phyloP scores from a whole-genome alignment of 2,888 invertebrate genomes.

The Macrosoma leucophasiata region DNA sequence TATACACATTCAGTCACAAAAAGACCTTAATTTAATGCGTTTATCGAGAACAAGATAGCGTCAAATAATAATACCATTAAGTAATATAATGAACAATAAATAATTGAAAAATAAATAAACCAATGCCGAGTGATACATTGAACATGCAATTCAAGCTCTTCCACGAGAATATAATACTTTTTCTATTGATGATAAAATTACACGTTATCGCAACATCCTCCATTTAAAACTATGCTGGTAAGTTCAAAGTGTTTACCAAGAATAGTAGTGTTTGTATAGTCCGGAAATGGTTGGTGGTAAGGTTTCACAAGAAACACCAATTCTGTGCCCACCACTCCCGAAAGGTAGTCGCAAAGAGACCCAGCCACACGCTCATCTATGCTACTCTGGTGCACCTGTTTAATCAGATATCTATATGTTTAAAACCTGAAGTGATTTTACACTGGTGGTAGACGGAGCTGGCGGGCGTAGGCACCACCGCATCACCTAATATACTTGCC shows the following conservation, averaged over 20 bases:
- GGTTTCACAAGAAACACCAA: slow-evolving; percentile 61
- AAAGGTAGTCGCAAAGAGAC: slow-evolving; percentile 53
- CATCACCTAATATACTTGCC: too few species aligned
- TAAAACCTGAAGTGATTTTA: too few species aligned
- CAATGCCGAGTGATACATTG: not conserved
- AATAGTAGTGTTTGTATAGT: slow-evolving; percentile 33
- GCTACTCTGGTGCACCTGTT: slow-evolving; percentile 67
- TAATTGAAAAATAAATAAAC: not conserved
- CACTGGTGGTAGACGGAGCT: too few species aligned
- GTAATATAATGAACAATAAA: too few species aligned
- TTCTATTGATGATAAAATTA: not conserved
- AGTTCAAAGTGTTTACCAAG: slow-evolving; percentile 47
- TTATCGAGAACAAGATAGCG: too few species aligned
- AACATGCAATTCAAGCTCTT: not conserved
- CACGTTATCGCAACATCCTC: too few species aligned
- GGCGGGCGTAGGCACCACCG: too few species aligned
- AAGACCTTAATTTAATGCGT: too few species aligned
- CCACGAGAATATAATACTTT: not conserved
- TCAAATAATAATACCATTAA: too few species aligned
- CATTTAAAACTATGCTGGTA: not conserved
- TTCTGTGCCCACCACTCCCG: slow-evolving; percentile 59
- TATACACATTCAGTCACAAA: too few species aligned
- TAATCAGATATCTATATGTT: slow-evolving; percentile 1
- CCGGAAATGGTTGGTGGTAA: slow-evolving; percentile 50
- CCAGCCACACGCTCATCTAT: slow-evolving; percentile 55